Base-by-base conservation (phyloP, 2,113 vertebrate species). In the Gobius niger region DNA sequence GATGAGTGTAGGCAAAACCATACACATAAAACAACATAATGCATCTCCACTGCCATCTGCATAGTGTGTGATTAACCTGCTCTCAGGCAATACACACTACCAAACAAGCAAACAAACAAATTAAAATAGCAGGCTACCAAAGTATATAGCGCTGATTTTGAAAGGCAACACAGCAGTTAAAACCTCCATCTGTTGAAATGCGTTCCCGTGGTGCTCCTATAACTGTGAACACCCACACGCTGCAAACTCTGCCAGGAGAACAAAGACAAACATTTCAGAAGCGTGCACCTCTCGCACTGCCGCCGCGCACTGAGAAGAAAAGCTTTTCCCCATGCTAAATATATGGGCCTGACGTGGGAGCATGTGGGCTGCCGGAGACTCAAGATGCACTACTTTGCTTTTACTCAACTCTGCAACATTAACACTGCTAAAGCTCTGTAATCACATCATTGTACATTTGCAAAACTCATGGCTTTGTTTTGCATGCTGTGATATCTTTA, bases 231-330 rank as follows among this genome's bases (percentile, higher is more conserved):
- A 67, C 89, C 89, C 84, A 89, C 87, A 85, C 81, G 65, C 64
- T 47, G 66, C 83, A 88, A 90, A 83, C 81, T 89, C 87, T 86
- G 86, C 81, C 81, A 89, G 81, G 82, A 89, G 83, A 92, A 91
- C 87, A 91, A 90, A 90, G 90, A 83, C 88, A 91, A 90, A 90
- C 87, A 87, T 88, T 85, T 89, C 85, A 85, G 75, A 90, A 84
- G 75, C 75, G 65, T 87, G 81, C 85, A 88, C 79, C 85, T 87
- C 82, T 90, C 83, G 84, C 83, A 85, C 83, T 82, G 70, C 56
- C 66, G 84, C 78, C 66, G 84, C 78, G 62, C 77, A 87, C 0
- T 34, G 40, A 82, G 82, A 82, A 88, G 82, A 70, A 83, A 78
- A 80, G 67, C 44, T 34, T 72, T 69, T 67, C 71, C 76, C 72